Conservation (phyloP, 2,797 vertebrate species). For the Mormyrus hasselquistii region DNA sequence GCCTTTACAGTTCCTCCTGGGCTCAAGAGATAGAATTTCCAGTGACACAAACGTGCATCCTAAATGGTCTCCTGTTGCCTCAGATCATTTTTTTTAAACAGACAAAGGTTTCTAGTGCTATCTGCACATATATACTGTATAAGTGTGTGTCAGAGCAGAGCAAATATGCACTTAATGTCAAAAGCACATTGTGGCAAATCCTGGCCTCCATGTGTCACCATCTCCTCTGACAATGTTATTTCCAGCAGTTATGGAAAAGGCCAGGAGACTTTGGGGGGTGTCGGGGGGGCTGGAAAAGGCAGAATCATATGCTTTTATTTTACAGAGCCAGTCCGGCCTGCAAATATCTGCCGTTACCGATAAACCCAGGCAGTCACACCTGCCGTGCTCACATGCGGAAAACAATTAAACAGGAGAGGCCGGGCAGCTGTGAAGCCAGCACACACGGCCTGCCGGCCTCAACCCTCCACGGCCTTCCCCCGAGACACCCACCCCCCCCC, state of each 20-base stretch:
- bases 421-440: neutral
- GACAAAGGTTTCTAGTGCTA: conserved; percentile 25
- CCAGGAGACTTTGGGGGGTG: conserved; percentile 27
- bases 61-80: neutral
- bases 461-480: neutral
- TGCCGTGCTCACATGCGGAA: neutral
- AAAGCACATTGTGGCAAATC: conserved; percentile 51
- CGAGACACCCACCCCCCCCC: no score
- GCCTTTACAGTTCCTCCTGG: neutral
- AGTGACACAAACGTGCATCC: neutral
- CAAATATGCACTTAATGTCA: conserved; percentile 58
- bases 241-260: conserved; percentile 41
- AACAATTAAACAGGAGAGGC: neutral
- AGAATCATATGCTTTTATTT: conserved; percentile 27
- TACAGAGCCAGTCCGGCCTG: neutral
- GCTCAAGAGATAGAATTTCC: conserved; percentile 9
- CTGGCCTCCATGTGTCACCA: conserved; percentile 57
- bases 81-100: neutral
- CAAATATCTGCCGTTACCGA: neutral
- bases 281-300: conserved; percentile 25
- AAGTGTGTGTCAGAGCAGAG: conserved; percentile 42
- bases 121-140: conserved; percentile 28
- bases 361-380: conserved; percentile 15
- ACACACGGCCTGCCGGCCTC: neutral
- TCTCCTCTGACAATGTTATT: conserved; percentile 62